Percentiles rank a stretch among this genome's conserved stretches.
Evolutionary conservation across 2,797 vertebrate genomes (phyloP).

Genomic region (Thaleichthys pacificus): DNA sequence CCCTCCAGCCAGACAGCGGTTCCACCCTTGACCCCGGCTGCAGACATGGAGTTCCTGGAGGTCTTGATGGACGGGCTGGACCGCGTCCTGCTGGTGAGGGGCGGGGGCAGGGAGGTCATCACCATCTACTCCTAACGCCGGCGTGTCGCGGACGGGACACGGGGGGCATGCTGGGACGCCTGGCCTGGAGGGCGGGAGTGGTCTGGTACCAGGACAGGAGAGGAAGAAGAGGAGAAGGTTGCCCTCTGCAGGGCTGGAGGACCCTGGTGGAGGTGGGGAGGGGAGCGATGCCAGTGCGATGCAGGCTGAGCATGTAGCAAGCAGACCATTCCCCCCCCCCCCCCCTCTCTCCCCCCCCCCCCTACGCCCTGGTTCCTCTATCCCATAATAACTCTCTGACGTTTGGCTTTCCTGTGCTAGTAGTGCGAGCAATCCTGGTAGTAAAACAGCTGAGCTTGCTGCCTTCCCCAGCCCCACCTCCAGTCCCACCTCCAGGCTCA

Average conservation of each 20-base stretch:
- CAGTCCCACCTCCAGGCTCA: no score
- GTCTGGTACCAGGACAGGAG: background rate
- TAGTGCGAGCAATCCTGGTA: background rate
- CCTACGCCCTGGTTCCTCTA: background rate
- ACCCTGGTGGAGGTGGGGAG: background rate
- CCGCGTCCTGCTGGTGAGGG: conserved; percentile 88
- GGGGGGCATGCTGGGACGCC: background rate
- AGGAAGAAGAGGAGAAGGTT: background rate
- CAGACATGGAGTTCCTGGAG: conserved; percentile 98
- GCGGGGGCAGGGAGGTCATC: conserved; percentile 93
- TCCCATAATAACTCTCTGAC: background rate
- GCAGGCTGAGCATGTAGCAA: background rate
- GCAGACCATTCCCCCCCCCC: no score
- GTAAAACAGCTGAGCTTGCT: background rate
- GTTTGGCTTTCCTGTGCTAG: background rate
- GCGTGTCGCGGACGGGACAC: background rate
- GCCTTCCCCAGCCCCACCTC: no score
- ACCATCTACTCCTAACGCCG: conserved; percentile 90
- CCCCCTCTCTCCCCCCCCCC: no score
- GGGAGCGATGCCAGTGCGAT: background rate
- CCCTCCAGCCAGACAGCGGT: no score
- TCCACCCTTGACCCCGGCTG: conserved; percentile 70
- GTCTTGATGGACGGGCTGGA: conserved; percentile 91
- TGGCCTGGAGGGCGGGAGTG: background rate
- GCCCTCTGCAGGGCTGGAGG: background rate